Conservation (phyloP, 2,113 vertebrate species). For the Antennarius striatus region DNA sequence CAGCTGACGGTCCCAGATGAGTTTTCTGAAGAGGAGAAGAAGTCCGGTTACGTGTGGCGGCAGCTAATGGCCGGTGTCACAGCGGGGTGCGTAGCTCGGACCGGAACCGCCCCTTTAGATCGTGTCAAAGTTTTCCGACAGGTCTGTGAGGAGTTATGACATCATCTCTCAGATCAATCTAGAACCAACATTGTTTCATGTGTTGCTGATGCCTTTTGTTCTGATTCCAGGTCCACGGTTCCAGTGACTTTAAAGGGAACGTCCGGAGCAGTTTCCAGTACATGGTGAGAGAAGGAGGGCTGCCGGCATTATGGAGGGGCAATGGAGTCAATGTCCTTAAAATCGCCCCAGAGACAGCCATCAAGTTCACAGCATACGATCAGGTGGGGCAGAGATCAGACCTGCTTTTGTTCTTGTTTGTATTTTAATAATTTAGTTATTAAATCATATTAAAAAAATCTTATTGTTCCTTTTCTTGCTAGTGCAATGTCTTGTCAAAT, state of each 20-base stretch:
- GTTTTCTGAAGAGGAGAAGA: constrained; percentile 87
- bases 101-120: constrained; percentile 88
- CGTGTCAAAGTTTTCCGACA: constrained; percentile 92
- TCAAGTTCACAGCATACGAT: constrained; percentile 89
- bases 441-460: too few relatives aligned
- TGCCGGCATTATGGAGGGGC: constrained; percentile 84
- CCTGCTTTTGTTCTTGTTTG: neutral
- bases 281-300: constrained; percentile 85
- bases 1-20: constrained; percentile 87
- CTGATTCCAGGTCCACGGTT: constrained; percentile 81
- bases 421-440: neutral
- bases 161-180: neutral
- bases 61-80: constrained; percentile 88
- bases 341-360: constrained; percentile 87
- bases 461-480: too few relatives aligned
- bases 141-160: constrained; percentile 64
- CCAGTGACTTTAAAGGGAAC: constrained; percentile 70
- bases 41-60: constrained; percentile 87
- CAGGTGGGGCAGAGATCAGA: constrained; percentile 69
- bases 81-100: constrained; percentile 88
- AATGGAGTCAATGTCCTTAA: constrained; percentile 89
- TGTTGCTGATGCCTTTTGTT: too few relatives aligned
- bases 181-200: too few relatives aligned
- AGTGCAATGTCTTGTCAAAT: too few relatives aligned
- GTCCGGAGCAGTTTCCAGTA: constrained; percentile 73